Evolutionary conservation across 2,797 vertebrate genomes (phyloP).

Genomic region (Anguilla megastoma): DNA sequence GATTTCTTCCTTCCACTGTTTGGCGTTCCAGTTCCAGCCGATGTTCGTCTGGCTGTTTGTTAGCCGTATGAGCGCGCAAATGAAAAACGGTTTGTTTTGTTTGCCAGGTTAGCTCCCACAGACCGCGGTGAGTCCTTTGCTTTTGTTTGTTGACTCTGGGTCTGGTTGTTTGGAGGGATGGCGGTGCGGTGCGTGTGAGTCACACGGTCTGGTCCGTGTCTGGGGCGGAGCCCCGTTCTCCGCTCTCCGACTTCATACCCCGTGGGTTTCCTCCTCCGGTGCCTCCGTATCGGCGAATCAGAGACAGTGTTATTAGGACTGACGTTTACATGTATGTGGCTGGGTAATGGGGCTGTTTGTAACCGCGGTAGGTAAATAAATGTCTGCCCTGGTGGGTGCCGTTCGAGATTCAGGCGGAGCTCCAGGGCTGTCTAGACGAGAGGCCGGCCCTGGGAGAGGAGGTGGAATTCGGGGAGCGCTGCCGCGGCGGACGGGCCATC

Average conservation of each 20-base stretch:
- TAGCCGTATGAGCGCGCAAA: not conserved
- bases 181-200: not conserved
- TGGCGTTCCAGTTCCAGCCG: not conserved
- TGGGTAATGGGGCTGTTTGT: conserved; percentile 26
- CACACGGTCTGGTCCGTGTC: not conserved
- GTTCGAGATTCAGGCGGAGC: conserved; percentile 26
- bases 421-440: conserved; percentile 23
- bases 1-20: not conserved
- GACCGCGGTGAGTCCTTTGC: not conserved
- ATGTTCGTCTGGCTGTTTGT: not conserved
- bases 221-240: not conserved
- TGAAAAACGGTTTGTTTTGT: not conserved
- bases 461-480: not conserved
- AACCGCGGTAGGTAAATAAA: conserved; percentile 18
- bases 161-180: conserved; percentile 1
- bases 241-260: not conserved
- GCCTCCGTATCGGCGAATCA: conserved; percentile 32
- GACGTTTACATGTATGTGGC: conserved; percentile 41
- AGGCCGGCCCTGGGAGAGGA: not conserved
- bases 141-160: not conserved
- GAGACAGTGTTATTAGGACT: conserved; percentile 20
- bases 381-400: conserved; percentile 11
- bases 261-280: not conserved
- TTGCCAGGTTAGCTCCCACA: not conserved
- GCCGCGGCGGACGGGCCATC: not conserved